Conservation (phyloP, 2,888 invertebrate species). For the Epiperipatus broadwayi region DNA sequence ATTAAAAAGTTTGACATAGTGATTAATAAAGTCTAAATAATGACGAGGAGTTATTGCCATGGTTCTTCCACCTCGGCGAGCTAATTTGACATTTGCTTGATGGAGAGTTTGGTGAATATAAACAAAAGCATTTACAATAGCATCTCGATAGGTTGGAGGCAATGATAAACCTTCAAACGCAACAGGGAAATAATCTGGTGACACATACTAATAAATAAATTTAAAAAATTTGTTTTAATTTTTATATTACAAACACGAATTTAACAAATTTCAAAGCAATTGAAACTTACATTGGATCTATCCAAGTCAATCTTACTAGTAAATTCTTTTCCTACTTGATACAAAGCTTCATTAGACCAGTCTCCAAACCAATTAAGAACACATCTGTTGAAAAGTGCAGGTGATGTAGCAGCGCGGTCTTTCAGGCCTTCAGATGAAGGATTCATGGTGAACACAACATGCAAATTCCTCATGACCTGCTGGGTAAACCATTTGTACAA, state of each 20-base stretch:
- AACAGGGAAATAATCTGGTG: constrained; percentile 76
- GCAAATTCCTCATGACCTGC: constrained; percentile 94
- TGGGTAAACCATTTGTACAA: constrained; percentile 99
- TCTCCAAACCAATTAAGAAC: constrained; percentile 99
- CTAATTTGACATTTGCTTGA: constrained; percentile 71
- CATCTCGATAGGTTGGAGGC: constrained; percentile 68
- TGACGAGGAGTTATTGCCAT: constrained; percentile 96
- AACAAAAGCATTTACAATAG: constrained; percentile 95
- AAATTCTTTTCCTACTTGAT: constrained; percentile 89
- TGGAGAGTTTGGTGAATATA: constrained; percentile 95
- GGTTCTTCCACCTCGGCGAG: constrained; percentile 76
- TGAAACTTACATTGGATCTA: constrained; percentile 35
- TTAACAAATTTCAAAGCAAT: not conserved
- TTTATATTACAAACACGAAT: not conserved
- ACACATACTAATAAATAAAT: constrained; percentile 41
- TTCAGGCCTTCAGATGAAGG: constrained; percentile 95
- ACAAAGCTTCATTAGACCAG: constrained; percentile 89
- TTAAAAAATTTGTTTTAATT: not conserved
- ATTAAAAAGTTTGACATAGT: constrained; percentile 90
- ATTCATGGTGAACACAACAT: constrained; percentile 99
- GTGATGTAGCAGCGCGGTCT: constrained; percentile 94
- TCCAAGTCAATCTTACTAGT: constrained; percentile 88
- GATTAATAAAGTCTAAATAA: constrained; percentile 96
- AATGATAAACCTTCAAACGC: constrained; percentile 49
- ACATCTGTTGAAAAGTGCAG: constrained; percentile 91